Conservation (phyloP, 2,113 vertebrate genomes). For the Synodontis membranacea region DNA sequence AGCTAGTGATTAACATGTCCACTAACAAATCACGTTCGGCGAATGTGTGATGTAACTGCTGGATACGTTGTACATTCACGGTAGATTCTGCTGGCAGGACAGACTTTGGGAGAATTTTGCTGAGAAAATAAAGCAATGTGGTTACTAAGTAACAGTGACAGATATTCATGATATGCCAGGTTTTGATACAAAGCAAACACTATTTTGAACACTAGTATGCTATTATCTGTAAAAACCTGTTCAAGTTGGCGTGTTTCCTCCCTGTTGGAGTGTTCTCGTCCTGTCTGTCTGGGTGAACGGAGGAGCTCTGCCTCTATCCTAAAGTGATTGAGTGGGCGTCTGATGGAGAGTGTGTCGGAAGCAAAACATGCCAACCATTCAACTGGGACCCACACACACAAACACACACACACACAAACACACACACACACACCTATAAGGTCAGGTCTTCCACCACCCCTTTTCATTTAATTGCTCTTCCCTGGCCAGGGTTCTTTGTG, state of each 20-base stretch:
- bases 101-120: not conserved
- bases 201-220: not conserved
- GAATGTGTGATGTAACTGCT: slow-evolving; percentile 23
- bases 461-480: slow-evolving; percentile 50
- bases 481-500: slow-evolving; percentile 47
- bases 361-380: slow-evolving; percentile 50
- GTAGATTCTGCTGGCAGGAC: not conserved
- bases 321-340: slow-evolving; percentile 52
- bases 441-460: slow-evolving; percentile 40
- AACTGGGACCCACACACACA: slow-evolving; percentile 38
- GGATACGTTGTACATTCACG: slow-evolving; percentile 17
- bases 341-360: slow-evolving; percentile 50
- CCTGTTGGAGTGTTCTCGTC: slow-evolving; percentile 11
- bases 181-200: slow-evolving; percentile 2
- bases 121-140: not conserved
- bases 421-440: slow-evolving; percentile 46
- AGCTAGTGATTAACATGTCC: slow-evolving; percentile 46
- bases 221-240: not conserved
- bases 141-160: slow-evolving; percentile 23
- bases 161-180: slow-evolving; percentile 7
- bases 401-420: slow-evolving; percentile 44
- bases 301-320: slow-evolving; percentile 20
- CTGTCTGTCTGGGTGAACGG: slow-evolving; percentile 31
- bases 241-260: slow-evolving; percentile 1
- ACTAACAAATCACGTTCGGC: slow-evolving; percentile 27